Percentiles rank a stretch among this genome's conserved stretches.
phyloP scores from a whole-genome alignment of 2,797 vertebrate species.

The Sphaeramia orbicularis region DNA sequence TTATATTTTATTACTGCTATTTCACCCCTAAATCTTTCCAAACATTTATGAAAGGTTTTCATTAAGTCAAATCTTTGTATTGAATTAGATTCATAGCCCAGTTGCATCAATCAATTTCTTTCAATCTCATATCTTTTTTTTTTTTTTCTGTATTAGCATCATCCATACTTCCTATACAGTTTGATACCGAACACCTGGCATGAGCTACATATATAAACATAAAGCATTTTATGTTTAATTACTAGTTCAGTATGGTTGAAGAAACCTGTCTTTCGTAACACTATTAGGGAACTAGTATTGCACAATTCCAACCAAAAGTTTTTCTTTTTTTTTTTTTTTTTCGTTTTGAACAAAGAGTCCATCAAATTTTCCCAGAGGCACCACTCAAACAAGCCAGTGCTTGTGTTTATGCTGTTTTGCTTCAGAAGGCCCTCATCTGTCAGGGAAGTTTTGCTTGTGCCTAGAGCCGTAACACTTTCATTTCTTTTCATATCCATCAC shows the following conservation, averaged over 20 bases:
- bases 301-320: conserved; percentile 44
- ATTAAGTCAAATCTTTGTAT: too few relatives aligned
- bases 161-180: too few relatives aligned
- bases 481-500: conserved; percentile 35
- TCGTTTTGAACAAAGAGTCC: conserved; percentile 23
- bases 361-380: conserved; percentile 46
- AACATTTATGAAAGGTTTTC: too few relatives aligned
- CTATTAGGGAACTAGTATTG: conserved; percentile 8
- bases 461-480: conserved; percentile 41
- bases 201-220: too few relatives aligned
- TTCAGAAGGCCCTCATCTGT: conserved; percentile 46
- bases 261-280: conserved; percentile 42
- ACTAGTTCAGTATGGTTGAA: conserved; percentile 11
- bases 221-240: neutral
- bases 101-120: too few relatives aligned
- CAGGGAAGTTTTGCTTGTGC: conserved; percentile 55
- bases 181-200: too few relatives aligned
- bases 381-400: conserved; percentile 67
- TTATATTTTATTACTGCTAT: too few relatives aligned
- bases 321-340: conserved; percentile 10
- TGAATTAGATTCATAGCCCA: too few relatives aligned
- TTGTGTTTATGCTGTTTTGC: conserved; percentile 54
- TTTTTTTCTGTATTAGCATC: too few relatives aligned
- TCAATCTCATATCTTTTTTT: too few relatives aligned
- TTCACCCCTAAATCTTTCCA: too few relatives aligned